Base-by-base conservation (phyloP, 2,888 invertebrate genomes). In the Trissolcus brochymenae region DNA sequence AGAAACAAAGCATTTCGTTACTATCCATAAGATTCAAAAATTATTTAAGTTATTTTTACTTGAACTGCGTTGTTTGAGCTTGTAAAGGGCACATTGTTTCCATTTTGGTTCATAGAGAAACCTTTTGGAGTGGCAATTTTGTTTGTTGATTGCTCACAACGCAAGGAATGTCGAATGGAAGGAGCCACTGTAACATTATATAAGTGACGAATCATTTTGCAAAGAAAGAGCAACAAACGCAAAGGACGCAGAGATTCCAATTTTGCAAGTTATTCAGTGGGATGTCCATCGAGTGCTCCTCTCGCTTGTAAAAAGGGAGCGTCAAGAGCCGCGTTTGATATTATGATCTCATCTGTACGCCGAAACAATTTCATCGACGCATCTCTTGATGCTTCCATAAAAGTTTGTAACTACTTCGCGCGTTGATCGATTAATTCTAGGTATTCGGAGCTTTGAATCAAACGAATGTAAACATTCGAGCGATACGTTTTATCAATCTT, bases 271-370 rank as follows among this genome's bases (percentile, higher is more conserved):
- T 35, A 9, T 16, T 62, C 21, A 14, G 40, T 17, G 43, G 11
- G 7, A 25, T 11, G 25, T 60, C 21, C 19, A 55, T 40, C 17
- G 25, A 68, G 70, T 71, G 62, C 71, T 71, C 57, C 71, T 62
- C 64, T 64, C 53, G 49, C 43, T 49, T 41, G 7, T 6, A 40
- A 17, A 13, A 49, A 35, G 41, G 51, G 40, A 13, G 7, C 43
- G 53, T 53, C 14, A 49, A 61, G 61, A 54, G 59, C 54, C 49
- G 60, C 40, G 3, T 54, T 54, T 62, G 57, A 53, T 59, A 62
- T 43, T 71, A 51, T 71, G 71, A 71, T 71, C 71, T 71, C 71
- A 71, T 57, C 35, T 57, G 57, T 64, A 64, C 51, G 35, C 70
- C 53, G 57, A 53, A 57, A 21, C 46, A 64, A 64, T 57, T 62